phyloP scores from a whole-genome alignment of 1,140 invertebrate genomes.

The Oscheius sp. region DNA sequence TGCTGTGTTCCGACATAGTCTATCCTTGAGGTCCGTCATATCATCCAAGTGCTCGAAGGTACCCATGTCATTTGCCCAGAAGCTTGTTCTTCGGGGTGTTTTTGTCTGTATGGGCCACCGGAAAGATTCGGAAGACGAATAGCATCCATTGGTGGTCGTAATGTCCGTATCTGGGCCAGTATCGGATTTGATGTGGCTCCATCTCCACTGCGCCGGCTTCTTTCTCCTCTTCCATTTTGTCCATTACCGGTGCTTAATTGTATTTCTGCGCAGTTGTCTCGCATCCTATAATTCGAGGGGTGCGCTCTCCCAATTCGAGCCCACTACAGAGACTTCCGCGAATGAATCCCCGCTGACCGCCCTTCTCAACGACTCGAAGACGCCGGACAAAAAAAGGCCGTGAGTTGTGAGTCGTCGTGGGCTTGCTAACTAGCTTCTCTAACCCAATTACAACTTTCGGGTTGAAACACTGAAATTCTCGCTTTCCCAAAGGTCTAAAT shows the following conservation, averaged over 20 bases:
- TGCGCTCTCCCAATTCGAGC: background rate
- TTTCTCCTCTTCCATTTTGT: slow-evolving; percentile 10
- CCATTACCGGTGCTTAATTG: slow-evolving; percentile 13
- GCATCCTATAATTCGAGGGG: slow-evolving; percentile 11
- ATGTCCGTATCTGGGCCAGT: background rate
- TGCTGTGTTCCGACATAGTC: background rate
- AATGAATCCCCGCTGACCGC: no score
- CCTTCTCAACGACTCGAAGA: no score
- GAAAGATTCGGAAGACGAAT: background rate
- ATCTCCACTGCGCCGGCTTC: background rate
- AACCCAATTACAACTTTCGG: no score
- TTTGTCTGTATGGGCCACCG: no score
- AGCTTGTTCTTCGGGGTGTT: no score
- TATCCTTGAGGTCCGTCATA: background rate
- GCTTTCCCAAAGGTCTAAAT: no score
- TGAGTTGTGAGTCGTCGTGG: no score
- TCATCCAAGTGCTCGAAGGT: background rate
- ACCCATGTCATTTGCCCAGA: background rate
- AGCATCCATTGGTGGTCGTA: background rate
- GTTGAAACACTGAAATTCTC: no score
- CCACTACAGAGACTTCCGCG: no score
- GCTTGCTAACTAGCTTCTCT: no score
- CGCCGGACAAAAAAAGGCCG: no score
- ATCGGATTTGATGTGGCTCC: background rate
- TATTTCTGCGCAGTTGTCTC: slow-evolving; percentile 13